phyloP scores from a whole-genome alignment of 2,888 invertebrate species.

The Teinopalpus imperialis region DNA sequence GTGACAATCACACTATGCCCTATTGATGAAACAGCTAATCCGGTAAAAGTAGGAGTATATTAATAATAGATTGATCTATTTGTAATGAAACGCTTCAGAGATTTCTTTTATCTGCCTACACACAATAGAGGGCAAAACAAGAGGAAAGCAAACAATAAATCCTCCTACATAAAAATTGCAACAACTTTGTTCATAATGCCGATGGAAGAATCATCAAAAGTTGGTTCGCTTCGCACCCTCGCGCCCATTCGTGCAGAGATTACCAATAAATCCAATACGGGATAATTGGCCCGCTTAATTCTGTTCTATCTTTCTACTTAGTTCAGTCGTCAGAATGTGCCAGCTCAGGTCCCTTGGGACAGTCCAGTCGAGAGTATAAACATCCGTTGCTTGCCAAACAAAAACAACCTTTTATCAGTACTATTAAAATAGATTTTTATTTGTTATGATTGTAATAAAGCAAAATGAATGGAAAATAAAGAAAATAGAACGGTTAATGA shows the following conservation, averaged over 20 bases:
- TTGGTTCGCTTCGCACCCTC: constrained; percentile 80
- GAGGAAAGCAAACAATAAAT: constrained; percentile 74
- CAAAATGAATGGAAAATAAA: constrained; percentile 46
- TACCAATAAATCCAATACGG: constrained; percentile 83
- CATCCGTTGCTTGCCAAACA: constrained; percentile 55
- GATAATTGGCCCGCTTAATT: constrained; percentile 83
- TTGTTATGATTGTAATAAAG: constrained; percentile 44
- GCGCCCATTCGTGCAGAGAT: constrained; percentile 82
- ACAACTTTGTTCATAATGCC: constrained; percentile 80
- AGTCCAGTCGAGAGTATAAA: constrained; percentile 70
- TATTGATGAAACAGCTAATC: too few relatives aligned
- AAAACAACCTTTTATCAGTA: constrained; percentile 55
- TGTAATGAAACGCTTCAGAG: constrained; percentile 62
- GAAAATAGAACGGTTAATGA: constrained; percentile 66
- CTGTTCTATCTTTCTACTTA: constrained; percentile 82
- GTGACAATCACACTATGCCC: too few relatives aligned
- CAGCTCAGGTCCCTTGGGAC: constrained; percentile 78
- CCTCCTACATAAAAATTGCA: constrained; percentile 80
- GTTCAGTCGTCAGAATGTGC: constrained; percentile 82
- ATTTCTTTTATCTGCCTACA: constrained; percentile 69
- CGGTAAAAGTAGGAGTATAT: too few relatives aligned
- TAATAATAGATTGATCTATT: constrained; percentile 67
- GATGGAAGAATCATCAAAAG: constrained; percentile 80
- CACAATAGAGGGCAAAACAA: constrained; percentile 71
- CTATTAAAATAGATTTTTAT: constrained; percentile 55